phyloP scores from a whole-genome alignment of 2,888 invertebrate genomes.

The Volucella inanis region DNA sequence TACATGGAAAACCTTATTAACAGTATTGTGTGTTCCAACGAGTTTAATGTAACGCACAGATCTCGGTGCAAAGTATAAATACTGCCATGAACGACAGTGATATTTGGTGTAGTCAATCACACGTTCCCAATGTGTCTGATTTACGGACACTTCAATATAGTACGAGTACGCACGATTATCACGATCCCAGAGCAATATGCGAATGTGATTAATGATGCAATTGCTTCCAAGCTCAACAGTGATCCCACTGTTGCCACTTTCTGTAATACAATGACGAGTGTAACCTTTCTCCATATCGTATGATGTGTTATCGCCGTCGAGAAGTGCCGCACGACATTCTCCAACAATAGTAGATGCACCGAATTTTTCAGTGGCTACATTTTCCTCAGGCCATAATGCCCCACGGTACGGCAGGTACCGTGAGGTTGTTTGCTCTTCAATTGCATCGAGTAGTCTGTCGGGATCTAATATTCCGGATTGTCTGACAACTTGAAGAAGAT shows the following conservation, averaged over 20 bases:
- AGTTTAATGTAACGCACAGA: conserved; percentile 93
- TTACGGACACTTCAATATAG: conserved; percentile 92
- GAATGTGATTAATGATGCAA: conserved; percentile 96
- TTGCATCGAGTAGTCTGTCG: conserved; percentile 96
- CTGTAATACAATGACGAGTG: conserved; percentile 93
- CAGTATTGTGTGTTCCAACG: conserved; percentile 96
- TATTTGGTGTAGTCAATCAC: conserved; percentile 96
- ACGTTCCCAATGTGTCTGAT: conserved; percentile 96
- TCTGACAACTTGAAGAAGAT: conserved; percentile 94
- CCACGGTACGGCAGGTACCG: conserved; percentile 94
- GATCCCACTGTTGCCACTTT: conserved; percentile 91
- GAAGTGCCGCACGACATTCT: conserved; percentile 93
- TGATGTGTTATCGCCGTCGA: conserved; percentile 93
- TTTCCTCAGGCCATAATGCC: conserved; percentile 92
- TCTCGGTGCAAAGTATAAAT: conserved; percentile 93
- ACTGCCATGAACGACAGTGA: conserved; percentile 98
- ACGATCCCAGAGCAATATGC: conserved; percentile 96
- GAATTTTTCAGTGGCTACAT: conserved; percentile 92
- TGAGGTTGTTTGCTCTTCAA: conserved; percentile 92
- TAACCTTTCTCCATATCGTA: conserved; percentile 98
- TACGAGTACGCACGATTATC: conserved; percentile 88
- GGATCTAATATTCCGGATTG: conserved; percentile 93
- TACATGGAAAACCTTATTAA: conserved; percentile 96
- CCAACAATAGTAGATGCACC: conserved; percentile 95
- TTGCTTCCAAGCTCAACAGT: conserved; percentile 91